A percentile compares a stretch with the other conserved stretches of the same genome.
Conservation (phyloP, 2,113 vertebrate species). For the Chauna torquata region DNA sequence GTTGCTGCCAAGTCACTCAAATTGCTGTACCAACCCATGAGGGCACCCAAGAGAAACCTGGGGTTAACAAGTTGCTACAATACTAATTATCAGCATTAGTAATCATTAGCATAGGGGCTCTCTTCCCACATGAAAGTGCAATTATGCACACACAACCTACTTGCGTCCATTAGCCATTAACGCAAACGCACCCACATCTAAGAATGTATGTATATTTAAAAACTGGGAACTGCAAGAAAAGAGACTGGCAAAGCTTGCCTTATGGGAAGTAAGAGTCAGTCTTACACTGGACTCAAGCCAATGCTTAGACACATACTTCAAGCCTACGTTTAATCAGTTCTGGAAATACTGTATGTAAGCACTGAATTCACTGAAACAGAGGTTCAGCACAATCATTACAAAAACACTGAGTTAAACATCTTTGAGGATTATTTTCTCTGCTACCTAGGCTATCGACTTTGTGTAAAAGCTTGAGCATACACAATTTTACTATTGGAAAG, state of each 20-base stretch:
- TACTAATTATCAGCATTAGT: background rate
- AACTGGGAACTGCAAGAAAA: background rate
- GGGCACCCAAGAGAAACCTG: background rate
- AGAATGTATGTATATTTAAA: background rate
- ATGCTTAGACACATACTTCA: background rate
- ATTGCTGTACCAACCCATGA: background rate
- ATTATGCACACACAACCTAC: background rate
- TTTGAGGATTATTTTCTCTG: background rate
- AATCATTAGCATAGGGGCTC: background rate
- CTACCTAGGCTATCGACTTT: background rate
- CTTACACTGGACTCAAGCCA: background rate
- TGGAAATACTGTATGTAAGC: background rate
- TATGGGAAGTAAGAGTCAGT: background rate
- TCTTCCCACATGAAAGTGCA: background rate
- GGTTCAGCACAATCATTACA: background rate
- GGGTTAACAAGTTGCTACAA: background rate
- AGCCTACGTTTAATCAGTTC: background rate
- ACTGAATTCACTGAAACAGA: background rate
- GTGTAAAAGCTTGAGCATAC: background rate
- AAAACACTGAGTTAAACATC: background rate
- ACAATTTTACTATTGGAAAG: background rate
- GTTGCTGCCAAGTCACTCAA: background rate
- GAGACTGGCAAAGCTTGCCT: background rate
- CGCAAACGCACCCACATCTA: background rate
- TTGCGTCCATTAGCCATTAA: background rate